Conservation (phyloP, 2,113 vertebrate genomes). For the Anseranas semipalmata region DNA sequence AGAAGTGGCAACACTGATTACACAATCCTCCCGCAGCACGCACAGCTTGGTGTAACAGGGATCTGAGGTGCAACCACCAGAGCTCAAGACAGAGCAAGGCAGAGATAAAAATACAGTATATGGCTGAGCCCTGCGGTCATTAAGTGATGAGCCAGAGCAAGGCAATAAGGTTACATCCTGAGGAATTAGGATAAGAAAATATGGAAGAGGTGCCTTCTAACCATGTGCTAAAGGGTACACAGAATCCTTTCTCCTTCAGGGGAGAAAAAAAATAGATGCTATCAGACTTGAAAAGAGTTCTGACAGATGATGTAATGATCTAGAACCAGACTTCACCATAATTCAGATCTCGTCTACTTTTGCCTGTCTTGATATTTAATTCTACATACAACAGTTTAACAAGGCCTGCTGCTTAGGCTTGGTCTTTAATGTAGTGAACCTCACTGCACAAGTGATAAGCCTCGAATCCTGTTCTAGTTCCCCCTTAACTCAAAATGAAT, state of each 20-base stretch:
- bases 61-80: neutral
- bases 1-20: neutral
- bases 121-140: neutral
- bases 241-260: neutral
- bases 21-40: neutral
- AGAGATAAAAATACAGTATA: neutral
- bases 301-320: neutral
- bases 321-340: neutral
- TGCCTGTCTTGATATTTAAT: neutral
- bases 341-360: neutral
- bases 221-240: neutral
- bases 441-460: neutral
- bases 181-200: neutral
- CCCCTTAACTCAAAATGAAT: neutral
- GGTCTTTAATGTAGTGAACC: neutral
- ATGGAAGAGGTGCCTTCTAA: neutral
- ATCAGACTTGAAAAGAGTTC: neutral
- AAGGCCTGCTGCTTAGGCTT: neutral
- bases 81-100: neutral
- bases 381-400: neutral
- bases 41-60: neutral
- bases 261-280: neutral
- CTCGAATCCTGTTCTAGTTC: neutral
- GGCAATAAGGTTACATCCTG: neutral
- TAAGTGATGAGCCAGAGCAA: neutral